phyloP scores from a whole-genome alignment of 2,113 vertebrate species.

The Panthera leo region DNA sequence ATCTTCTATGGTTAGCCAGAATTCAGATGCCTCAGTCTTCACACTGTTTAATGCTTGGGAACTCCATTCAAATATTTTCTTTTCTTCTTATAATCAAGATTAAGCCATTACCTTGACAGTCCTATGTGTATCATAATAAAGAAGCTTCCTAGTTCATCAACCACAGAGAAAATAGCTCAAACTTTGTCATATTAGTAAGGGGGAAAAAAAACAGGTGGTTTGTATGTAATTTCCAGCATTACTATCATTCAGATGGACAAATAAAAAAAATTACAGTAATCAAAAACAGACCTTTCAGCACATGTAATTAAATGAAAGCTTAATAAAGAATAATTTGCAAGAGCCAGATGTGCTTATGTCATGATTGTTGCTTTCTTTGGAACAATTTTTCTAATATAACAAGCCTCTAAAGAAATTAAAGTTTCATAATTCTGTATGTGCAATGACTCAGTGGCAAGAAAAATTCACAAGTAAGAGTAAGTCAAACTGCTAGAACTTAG shows the following conservation, averaged over 20 bases:
- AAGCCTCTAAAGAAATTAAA: constrained; percentile 89
- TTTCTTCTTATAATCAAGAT: constrained; percentile 77
- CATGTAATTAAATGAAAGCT: constrained; percentile 91
- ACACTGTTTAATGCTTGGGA: constrained; percentile 63
- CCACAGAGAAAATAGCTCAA: constrained; percentile 80
- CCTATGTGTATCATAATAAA: constrained; percentile 75
- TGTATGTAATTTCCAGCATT: constrained; percentile 86
- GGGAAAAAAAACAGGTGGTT: constrained; percentile 86
- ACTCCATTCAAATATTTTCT: constrained; percentile 64
- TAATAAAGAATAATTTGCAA: constrained; percentile 91
- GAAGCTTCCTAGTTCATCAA: constrained; percentile 79
- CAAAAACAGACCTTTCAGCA: constrained; percentile 90
- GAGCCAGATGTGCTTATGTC: constrained; percentile 91
- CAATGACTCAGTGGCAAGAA: constrained; percentile 85
- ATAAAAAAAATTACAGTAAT: constrained; percentile 90
- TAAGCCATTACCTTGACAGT: constrained; percentile 80
- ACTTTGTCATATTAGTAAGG: constrained; percentile 81
- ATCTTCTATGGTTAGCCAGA: constrained; percentile 42
- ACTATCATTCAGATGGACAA: constrained; percentile 90
- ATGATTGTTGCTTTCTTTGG: constrained; percentile 93
- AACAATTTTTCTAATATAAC: constrained; percentile 88
- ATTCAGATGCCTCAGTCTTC: constrained; percentile 60
- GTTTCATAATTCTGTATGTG: constrained; percentile 86
- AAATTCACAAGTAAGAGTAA: constrained; percentile 62
- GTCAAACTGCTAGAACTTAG: constrained; percentile 71